Evolutionary conservation across 2,888 invertebrate genomes (phyloP).

Genomic region (Eupithecia subumbrata): DNA sequence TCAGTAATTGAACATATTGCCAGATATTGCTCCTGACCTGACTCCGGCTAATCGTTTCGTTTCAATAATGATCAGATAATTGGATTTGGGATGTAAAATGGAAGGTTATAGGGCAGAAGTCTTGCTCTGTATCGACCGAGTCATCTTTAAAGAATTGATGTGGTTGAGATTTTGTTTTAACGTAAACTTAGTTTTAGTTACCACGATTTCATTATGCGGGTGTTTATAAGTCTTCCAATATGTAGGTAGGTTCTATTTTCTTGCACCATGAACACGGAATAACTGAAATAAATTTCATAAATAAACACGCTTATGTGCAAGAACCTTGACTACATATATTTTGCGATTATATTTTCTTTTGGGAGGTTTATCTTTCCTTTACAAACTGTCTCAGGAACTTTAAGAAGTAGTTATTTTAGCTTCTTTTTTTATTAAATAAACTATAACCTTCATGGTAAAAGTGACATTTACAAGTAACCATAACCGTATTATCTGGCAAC

Average conservation of each 20-base stretch:
- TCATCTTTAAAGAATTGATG: not conserved
- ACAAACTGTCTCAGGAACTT: not conserved
- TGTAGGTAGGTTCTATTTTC: not conserved
- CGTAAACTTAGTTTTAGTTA: not conserved
- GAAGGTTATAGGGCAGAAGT: not conserved
- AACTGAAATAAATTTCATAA: not conserved
- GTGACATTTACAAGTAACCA: constrained; percentile 1
- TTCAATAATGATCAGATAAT: constrained; percentile 16
- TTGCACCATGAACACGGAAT: not conserved
- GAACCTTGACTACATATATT: not conserved
- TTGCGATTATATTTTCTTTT: not conserved
- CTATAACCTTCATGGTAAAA: not conserved
- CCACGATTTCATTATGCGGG: not conserved
- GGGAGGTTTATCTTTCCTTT: not conserved
- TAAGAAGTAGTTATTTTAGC: not conserved
- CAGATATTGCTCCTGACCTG: constrained; percentile 20
- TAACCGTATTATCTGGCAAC: constrained; percentile 17
- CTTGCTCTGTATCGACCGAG: not conserved
- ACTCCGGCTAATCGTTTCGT: constrained; percentile 19
- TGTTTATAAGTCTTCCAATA: not conserved
- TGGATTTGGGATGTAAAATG: constrained; percentile 9
- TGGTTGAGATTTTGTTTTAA: not conserved
- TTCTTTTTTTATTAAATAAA: not conserved
- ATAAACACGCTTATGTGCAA: not conserved
- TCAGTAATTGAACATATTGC: constrained; percentile 35